Percentiles rank a stretch among this genome's conserved stretches.
Conservation (phyloP, 2,797 vertebrate genomes). For the Propithecus deckenii region DNA sequence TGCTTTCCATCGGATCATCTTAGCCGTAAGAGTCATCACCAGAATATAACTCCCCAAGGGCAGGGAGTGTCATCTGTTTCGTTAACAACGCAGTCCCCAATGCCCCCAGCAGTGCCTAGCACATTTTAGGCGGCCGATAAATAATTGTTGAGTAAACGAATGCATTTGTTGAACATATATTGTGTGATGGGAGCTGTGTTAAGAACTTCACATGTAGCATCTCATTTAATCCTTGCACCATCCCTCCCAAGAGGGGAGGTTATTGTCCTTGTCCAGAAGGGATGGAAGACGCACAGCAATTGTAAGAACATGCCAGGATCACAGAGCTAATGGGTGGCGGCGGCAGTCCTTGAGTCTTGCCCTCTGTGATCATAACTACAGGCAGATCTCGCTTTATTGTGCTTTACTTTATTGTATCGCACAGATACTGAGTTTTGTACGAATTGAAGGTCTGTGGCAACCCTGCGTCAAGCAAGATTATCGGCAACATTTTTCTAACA, state of each 20-base stretch:
- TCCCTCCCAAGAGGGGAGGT: not conserved
- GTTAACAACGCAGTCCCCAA: too few species aligned
- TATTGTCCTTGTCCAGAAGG: not conserved
- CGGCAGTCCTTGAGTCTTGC: rapidly evolving
- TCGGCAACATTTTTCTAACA: not conserved
- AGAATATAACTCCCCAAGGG: too few species aligned
- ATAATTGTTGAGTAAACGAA: not conserved
- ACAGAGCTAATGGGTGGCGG: not conserved
- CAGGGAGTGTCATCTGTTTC: too few species aligned
- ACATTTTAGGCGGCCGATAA: not conserved
- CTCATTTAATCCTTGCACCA: not conserved
- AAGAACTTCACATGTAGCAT: not conserved
- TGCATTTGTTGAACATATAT: not conserved
- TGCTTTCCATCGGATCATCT: not conserved
- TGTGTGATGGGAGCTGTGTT: not conserved
- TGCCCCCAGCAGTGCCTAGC: not conserved
- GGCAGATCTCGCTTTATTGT: not conserved
- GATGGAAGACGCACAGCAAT: not conserved
- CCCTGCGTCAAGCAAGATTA: not conserved
- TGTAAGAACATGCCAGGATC: not conserved
- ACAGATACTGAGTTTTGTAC: not conserved
- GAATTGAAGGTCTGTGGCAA: not conserved
- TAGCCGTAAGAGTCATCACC: not conserved
- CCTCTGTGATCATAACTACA: not conserved
- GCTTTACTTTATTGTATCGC: not conserved